Conservation (phyloP, 2,113 vertebrate genomes). For the Climacteris rufus region DNA sequence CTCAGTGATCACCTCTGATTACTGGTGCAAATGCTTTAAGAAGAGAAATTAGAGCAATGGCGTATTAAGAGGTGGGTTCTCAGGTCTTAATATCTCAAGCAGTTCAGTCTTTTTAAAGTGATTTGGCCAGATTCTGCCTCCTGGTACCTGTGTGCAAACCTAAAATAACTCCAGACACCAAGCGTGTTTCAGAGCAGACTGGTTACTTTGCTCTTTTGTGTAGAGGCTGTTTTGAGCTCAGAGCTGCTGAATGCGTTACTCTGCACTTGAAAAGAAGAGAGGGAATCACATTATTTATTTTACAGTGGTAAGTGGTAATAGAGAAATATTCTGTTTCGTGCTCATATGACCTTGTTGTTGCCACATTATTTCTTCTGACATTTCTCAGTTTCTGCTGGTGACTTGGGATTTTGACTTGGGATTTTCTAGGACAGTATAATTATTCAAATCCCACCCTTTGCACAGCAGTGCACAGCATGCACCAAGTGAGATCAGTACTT, state of each 20-base stretch:
- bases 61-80: slow-evolving; percentile 49
- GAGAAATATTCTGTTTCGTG: background rate
- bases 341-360: fast-evolving
- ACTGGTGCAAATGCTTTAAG: slow-evolving; percentile 58
- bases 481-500: background rate
- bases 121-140: slow-evolving; percentile 14
- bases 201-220: background rate
- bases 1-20: slow-evolving; percentile 58
- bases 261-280: background rate
- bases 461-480: background rate
- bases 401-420: background rate
- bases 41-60: slow-evolving; percentile 67
- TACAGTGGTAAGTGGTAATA: background rate
- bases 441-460: background rate
- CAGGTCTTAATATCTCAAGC: slow-evolving; percentile 35
- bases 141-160: background rate
- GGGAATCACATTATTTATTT: background rate
- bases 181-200: background rate
- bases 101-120: slow-evolving; percentile 27
- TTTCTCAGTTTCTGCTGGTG: background rate
- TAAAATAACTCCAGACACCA: background rate
- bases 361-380: background rate
- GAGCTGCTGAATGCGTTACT: background rate
- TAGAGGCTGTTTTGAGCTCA: background rate
- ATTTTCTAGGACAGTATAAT: background rate